A percentile compares a stretch with the other conserved stretches of the same genome.
These are phyloP conservation scores for Bedellia somnulentella DNA, from an alignment of 2,888 invertebrate species.

Conservation along the genomic window DNA sequence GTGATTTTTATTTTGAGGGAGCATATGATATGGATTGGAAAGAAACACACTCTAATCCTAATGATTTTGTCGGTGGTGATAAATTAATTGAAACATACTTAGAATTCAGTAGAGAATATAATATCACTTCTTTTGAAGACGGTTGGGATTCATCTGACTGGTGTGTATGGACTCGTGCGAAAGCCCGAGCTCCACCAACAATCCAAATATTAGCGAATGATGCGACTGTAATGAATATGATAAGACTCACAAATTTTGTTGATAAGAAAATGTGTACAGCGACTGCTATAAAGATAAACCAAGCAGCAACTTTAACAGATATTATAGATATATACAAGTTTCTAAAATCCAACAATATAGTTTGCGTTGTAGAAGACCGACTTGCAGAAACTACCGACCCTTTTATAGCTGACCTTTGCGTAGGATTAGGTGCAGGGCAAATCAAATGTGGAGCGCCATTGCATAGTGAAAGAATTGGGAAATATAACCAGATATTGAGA, in stretches of 20 bases:
- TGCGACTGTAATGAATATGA: slow-evolving; percentile 88
- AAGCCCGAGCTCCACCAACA: slow-evolving; percentile 65
- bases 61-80: slow-evolving; percentile 78
- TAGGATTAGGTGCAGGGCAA: slow-evolving; percentile 96
- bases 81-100: slow-evolving; percentile 84
- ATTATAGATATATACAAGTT: slow-evolving; percentile 92
- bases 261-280: slow-evolving; percentile 96
- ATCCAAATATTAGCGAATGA: slow-evolving; percentile 88
- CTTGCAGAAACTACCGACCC: slow-evolving; percentile 99
- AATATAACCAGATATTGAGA: slow-evolving; percentile 96
- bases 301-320: slow-evolving; percentile 95
- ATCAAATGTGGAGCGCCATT: slow-evolving; percentile 98
- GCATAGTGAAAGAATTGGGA: slow-evolving; percentile 92
- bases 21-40: slow-evolving; percentile 97
- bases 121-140: slow-evolving; percentile 94
- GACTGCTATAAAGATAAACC: slow-evolving; percentile 91
- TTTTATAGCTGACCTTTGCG: slow-evolving; percentile 96
- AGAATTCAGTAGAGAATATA: slow-evolving; percentile 86
- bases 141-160: slow-evolving; percentile 98
- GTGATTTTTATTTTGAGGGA: slow-evolving; percentile 87
- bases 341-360: slow-evolving; percentile 95
- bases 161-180: slow-evolving; percentile 88
- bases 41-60: slow-evolving; percentile 86
- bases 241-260: slow-evolving; percentile 85
- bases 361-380: slow-evolving; percentile 47